phyloP scores from a whole-genome alignment of 2,888 invertebrate genomes.

The Perdita meconis region DNA sequence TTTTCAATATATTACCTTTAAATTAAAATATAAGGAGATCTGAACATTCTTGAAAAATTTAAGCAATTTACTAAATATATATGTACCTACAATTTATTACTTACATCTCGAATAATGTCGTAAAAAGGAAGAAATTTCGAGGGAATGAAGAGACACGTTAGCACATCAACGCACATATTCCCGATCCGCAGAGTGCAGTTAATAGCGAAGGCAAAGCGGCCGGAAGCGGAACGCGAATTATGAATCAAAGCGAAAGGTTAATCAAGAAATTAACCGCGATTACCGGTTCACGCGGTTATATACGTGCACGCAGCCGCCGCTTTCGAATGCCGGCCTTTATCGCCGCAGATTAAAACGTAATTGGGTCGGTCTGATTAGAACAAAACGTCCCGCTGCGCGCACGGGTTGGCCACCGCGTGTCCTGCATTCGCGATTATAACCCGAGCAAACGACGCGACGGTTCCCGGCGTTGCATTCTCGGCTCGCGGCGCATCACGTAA shows the following conservation, averaged over 20 bases:
- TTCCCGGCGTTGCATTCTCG: not conserved
- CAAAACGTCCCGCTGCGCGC: constrained; percentile 35
- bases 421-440: constrained; percentile 31
- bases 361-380: constrained; percentile 46
- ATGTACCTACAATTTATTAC: too few species aligned
- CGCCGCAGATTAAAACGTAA: constrained; percentile 40
- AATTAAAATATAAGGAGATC: too few species aligned
- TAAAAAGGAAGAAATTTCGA: too few species aligned
- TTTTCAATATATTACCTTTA: too few species aligned
- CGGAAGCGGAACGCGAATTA: not conserved
- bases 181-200: not conserved
- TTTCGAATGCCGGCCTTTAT: constrained; percentile 31
- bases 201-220: not conserved
- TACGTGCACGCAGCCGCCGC: constrained; percentile 8
- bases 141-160: too few species aligned
- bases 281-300: constrained; percentile 22
- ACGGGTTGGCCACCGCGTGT: not conserved
- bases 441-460: not conserved
- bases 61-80: too few species aligned
- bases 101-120: too few species aligned
- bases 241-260: constrained; percentile 23
- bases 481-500: not conserved
- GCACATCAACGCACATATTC: not conserved
- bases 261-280: constrained; percentile 38
- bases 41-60: too few species aligned